phyloP scores from a whole-genome alignment of 2,888 invertebrate species.

The Altica lythri region DNA sequence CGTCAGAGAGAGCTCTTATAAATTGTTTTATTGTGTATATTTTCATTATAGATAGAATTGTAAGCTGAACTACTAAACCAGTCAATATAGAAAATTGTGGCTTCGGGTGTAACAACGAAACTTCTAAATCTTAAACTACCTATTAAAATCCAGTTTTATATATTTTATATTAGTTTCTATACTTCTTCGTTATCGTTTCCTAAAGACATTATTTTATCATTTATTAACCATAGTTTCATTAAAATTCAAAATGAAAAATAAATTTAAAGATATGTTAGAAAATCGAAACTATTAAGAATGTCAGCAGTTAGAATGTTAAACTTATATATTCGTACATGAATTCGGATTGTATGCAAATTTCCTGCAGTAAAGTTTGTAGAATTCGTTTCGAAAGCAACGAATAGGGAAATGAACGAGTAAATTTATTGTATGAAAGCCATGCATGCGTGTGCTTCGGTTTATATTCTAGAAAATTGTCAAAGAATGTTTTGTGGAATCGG shows the following conservation, averaged over 20 bases:
- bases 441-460: slow-evolving; percentile 45
- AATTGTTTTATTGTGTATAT: too few species aligned
- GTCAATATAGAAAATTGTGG: too few species aligned
- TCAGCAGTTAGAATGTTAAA: slow-evolving; percentile 44
- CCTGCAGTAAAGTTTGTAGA: slow-evolving; percentile 45
- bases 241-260: not conserved
- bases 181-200: too few species aligned
- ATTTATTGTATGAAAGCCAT: slow-evolving; percentile 47
- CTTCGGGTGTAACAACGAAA: too few species aligned
- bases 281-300: slow-evolving; percentile 50
- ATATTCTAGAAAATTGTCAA: slow-evolving; percentile 40
- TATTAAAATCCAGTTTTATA: too few species aligned
- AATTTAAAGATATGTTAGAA: slow-evolving; percentile 35
- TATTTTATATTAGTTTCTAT: too few species aligned
- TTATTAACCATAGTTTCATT: not conserved
- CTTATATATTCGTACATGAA: slow-evolving; percentile 46
- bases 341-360: slow-evolving; percentile 49
- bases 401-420: slow-evolving; percentile 46
- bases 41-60: too few species aligned
- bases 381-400: slow-evolving; percentile 45
- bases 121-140: too few species aligned
- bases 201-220: too few species aligned
- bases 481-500: slow-evolving; percentile 12
- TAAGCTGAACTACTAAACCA: too few species aligned
- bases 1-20: too few species aligned